A percentile compares a stretch with the other conserved stretches of the same genome.
Conservation (phyloP, 2,888 invertebrate species). For the Drymonia ruficornis region DNA sequence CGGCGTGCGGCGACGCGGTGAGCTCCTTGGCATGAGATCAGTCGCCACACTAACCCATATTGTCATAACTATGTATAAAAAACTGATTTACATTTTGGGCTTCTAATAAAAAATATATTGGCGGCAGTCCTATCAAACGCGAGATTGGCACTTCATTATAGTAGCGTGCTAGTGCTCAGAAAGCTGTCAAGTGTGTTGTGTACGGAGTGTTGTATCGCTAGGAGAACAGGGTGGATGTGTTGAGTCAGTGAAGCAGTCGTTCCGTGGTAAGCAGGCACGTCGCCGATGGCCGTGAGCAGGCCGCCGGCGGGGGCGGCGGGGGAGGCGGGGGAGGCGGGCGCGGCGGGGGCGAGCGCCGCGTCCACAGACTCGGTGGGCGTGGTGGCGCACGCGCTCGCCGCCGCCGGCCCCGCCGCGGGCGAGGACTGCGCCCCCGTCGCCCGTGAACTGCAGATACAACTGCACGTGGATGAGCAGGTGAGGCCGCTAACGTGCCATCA, state of each 20-base stretch:
- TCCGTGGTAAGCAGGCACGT: conserved; percentile 37
- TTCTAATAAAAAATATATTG: conserved; percentile 9
- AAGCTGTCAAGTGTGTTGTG: not conserved
- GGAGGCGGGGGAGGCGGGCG: conserved; percentile 8
- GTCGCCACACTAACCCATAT: conserved; percentile 12
- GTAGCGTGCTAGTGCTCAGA: not conserved
- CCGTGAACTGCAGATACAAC: conserved; percentile 52
- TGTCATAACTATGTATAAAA: not conserved
- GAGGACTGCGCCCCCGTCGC: conserved; percentile 45
- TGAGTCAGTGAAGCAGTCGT: not conserved
- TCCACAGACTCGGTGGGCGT: conserved; percentile 74
- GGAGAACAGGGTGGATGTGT: not conserved
- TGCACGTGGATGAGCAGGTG: conserved; percentile 58
- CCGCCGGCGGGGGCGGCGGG: not conserved
- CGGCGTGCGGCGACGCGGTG: conserved; percentile 42
- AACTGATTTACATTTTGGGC: conserved; percentile 6
- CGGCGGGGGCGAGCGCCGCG: conserved; percentile 50
- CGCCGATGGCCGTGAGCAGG: conserved; percentile 46
- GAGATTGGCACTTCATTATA: no score
- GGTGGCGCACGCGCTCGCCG: conserved; percentile 52
- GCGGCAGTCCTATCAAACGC: not conserved
- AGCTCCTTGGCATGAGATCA: conserved; percentile 28
- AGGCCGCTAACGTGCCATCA: not conserved
- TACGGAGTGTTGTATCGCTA: not conserved
- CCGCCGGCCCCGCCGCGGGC: conserved; percentile 35